phyloP scores from a whole-genome alignment of 2,888 invertebrate genomes.

The Nomada ruficornis region DNA sequence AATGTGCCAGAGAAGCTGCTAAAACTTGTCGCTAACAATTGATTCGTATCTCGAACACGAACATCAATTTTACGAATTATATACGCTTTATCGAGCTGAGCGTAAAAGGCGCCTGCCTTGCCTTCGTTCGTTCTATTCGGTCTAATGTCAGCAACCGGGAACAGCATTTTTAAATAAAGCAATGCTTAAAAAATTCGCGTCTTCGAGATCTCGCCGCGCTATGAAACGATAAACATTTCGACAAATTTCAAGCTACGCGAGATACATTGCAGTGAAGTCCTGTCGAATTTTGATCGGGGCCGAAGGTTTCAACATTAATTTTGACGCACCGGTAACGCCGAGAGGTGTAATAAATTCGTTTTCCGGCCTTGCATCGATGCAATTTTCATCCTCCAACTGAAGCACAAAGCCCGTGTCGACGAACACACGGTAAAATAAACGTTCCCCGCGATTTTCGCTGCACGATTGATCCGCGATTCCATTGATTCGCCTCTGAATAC shows the following conservation, averaged over 20 bases:
- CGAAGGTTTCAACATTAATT: constrained; percentile 27
- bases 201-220: neutral
- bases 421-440: constrained; percentile 50
- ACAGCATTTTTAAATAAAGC: neutral
- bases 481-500: constrained; percentile 57
- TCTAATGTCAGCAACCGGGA: too few relatives aligned
- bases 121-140: too few relatives aligned
- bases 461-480: constrained; percentile 58
- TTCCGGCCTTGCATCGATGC: neutral
- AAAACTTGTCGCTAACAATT: constrained; percentile 1
- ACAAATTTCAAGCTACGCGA: neutral
- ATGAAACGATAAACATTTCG: neutral
- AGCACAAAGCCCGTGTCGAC: neutral
- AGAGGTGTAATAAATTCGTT: constrained; percentile 35
- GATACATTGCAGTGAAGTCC: too few relatives aligned
- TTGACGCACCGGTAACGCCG: neutral
- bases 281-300: neutral
- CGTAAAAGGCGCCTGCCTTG: too few relatives aligned
- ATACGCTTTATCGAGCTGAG: neutral
- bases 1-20: constrained; percentile 28
- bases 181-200: neutral
- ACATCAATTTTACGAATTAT: constrained; percentile 4
- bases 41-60: neutral
- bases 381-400: constrained; percentile 30
- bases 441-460: constrained; percentile 60